These are phyloP conservation scores for Ormyrus labotus DNA, from an alignment of 2,888 invertebrate species.

Conservation along the genomic window DNA sequence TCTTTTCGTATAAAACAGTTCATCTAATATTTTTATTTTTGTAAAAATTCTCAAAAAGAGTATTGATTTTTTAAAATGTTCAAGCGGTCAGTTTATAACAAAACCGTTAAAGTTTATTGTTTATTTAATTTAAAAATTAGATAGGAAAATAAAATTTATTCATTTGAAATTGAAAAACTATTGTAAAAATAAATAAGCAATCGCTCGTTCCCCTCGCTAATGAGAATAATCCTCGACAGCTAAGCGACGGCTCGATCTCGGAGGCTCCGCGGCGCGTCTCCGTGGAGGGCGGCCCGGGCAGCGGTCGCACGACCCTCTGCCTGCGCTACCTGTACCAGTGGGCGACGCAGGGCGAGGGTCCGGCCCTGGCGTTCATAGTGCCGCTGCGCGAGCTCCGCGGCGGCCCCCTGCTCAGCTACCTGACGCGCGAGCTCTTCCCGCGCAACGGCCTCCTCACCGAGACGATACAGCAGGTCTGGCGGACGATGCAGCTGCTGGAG, in stretches of 20 bases:
- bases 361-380: slow-evolving; percentile 77
- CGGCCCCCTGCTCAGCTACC: slow-evolving; percentile 66
- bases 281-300: slow-evolving; percentile 78
- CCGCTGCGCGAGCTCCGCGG: slow-evolving; percentile 78
- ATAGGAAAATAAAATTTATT: too few relatives aligned
- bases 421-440: slow-evolving; percentile 74
- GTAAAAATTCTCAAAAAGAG: too few relatives aligned
- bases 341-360: slow-evolving; percentile 77
- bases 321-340: slow-evolving; percentile 78
- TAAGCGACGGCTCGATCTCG: slow-evolving; percentile 76
- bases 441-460: slow-evolving; percentile 67
- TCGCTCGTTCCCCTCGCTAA: too few relatives aligned
- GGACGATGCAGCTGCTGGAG: slow-evolving; percentile 75
- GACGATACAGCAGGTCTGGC: slow-evolving; percentile 75
- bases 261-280: slow-evolving; percentile 78
- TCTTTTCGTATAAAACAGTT: too few relatives aligned
- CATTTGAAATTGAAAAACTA: too few relatives aligned
- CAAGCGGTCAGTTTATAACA: too few relatives aligned
- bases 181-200: too few relatives aligned
- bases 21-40: too few relatives aligned
- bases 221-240: slow-evolving; percentile 63
- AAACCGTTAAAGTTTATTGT: too few relatives aligned
- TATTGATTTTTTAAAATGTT: too few relatives aligned
- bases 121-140: too few relatives aligned
- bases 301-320: slow-evolving; percentile 77